Base-by-base conservation (phyloP, 2,888 invertebrate species). In the Steromphala cineraria region DNA sequence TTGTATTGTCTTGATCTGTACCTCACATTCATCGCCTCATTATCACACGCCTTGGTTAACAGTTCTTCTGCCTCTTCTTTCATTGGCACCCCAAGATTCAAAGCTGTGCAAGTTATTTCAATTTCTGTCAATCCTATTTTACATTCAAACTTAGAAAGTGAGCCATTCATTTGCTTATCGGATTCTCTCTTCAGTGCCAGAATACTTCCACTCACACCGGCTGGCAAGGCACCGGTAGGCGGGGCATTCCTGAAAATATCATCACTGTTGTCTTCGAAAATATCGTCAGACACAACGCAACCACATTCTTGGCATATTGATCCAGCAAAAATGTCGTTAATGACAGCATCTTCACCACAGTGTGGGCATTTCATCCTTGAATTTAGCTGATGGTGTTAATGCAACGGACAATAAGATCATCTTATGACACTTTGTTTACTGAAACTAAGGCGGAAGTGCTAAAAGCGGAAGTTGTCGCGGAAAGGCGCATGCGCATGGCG, bases 321-420 rank as follows among this genome's bases (percentile, higher is more conserved):
- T 40, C 36, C 31, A 8, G 36, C 71, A 2, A 71, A 17, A 13
- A 36, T 19, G n/a, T 71, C 71, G 19, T 31, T 71, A 10, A 71
- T 71, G n/a, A 71, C 71, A 40, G 71, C 71, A 40, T 71, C 71
- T 36, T 40, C 31, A 13, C 71, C 71, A 71, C 71, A 71, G 40
- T 36, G 19, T 71, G 71, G 71, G 8, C 71, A 71, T 19, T 17
- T 15, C 71, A 71, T 71, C 13, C 46, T 46, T 46, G 46, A 46
- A 46, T 46, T 46, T 8, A 13, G 13, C 13, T 46, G 46, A 46
- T 10, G 13, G 13, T 10, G 46, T 10, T 46, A n/a, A n/a, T 46
- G 13, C 13, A 5, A 46, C 13, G 13, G 1, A 19, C 19, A 1
- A 55, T 56, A 56, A n/a, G 24, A 56, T n/a, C 7, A 1, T n/a